Evolutionary conservation across 2,888 invertebrate species (phyloP), one percentile per base, ranked within the genome.

Genomic region (Drosophila ezoana): DNA sequence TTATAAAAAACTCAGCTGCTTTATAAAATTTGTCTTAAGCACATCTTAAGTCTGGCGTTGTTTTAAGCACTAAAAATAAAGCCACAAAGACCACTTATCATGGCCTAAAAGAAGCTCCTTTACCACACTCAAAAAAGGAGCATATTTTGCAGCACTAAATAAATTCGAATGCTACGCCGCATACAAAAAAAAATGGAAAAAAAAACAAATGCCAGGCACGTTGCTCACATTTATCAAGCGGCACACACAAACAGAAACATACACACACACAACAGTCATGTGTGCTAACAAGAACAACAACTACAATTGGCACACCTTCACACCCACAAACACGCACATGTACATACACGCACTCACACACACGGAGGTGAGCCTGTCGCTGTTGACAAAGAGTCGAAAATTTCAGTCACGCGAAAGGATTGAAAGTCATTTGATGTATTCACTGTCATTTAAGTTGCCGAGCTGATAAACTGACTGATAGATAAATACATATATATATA

Each of bases 371-470:
- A 75, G 76, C 48, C 61, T 66, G 74, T 75, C 76, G 70, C 65
- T 61, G 70, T 79, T 83, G 82, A 83, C 86, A 83, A 83, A 86
- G 82, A 86, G 86, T 79, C 86, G 79, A 86, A 74, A 83, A 83
- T 78, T 89, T 87, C 62, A 86, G 84, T 84, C 84, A 86, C 83
- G 89, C 89, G 89, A 88, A 88, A 75, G 84, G 84, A 86, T 85
- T 85, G 84, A 86, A 83, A 86, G 81, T 83, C 84, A 87, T 77
- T 86, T 88, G 84, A 84, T 86, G 89, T 80, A 84, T 84, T 83
- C 72, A 58, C 75, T 73, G 87, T 80, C 89, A 88, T 88, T 85
- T 85, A 83, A 88, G 84, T 83, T 84, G 70, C 68, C 68, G 76
- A 48, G 41, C 63, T 68, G 74, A 85, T 83, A 74, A 74, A 82